Percentiles rank a stretch among this genome's conserved stretches.
Conservation (phyloP, 2,888 invertebrate genomes). For the Hirtodrosophila histrioides region DNA sequence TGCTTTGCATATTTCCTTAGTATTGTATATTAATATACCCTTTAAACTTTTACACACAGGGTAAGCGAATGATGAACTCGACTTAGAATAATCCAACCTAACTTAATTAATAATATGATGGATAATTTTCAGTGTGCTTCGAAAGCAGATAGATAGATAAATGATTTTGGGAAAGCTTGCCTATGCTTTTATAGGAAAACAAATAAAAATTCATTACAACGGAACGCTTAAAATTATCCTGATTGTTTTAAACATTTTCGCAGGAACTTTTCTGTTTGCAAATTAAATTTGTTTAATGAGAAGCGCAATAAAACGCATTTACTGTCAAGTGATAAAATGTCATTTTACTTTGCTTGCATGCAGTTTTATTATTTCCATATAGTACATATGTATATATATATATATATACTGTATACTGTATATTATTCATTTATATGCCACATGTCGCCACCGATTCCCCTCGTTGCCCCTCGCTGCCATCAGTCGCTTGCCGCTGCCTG, state of each 20-base stretch:
- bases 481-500: conserved; percentile 42
- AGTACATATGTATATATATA: conserved; percentile 1
- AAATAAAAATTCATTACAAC: too few relatives aligned
- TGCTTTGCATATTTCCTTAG: too few relatives aligned
- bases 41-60: too few relatives aligned
- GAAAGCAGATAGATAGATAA: too few relatives aligned
- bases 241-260: conserved; percentile 24
- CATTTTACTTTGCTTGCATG: conserved; percentile 54
- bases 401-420: conserved; percentile 11
- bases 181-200: too few relatives aligned
- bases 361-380: conserved; percentile 33
- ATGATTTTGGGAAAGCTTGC: too few relatives aligned
- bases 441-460: conserved; percentile 50
- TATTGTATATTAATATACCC: too few relatives aligned
- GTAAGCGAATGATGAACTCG: too few relatives aligned
- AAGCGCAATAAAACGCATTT: conserved; percentile 79
- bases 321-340: conserved; percentile 82
- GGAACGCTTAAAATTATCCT: too few relatives aligned
- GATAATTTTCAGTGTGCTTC: too few relatives aligned
- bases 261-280: conserved; percentile 29
- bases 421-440: conserved; percentile 63
- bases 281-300: conserved; percentile 81
- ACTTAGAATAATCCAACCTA: too few relatives aligned
- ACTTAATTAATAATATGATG: too few relatives aligned
- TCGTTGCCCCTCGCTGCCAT: conserved; percentile 3